Conservation (phyloP, 2,113 vertebrate species). For the Ellobius talpinus region DNA sequence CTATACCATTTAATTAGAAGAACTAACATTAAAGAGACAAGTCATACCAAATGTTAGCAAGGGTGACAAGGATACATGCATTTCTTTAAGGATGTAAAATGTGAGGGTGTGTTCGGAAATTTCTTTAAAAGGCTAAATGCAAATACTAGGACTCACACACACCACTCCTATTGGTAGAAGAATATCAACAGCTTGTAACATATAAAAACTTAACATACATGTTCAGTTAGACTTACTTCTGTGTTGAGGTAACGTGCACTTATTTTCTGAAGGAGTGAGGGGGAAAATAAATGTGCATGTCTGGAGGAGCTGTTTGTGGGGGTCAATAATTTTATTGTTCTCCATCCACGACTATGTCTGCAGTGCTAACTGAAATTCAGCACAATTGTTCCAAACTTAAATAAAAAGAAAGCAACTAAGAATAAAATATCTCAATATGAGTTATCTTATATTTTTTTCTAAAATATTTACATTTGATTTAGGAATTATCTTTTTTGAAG, state of each 20-base stretch:
- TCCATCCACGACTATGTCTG: fast-evolving
- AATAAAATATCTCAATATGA: background rate
- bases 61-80: fast-evolving
- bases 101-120: background rate
- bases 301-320: background rate
- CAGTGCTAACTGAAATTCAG: background rate
- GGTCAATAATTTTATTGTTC: background rate
- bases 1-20: background rate
- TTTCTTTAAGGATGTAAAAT: background rate
- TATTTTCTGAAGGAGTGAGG: background rate
- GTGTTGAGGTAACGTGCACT: background rate
- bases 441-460: background rate
- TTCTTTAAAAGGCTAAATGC: background rate
- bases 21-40: background rate
- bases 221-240: background rate
- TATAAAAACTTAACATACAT: background rate
- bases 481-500: background rate
- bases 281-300: fast-evolving
- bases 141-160: background rate
- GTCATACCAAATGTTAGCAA: background rate
- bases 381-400: background rate
- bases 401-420: background rate
- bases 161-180: too few relatives aligned
- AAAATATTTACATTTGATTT: background rate
- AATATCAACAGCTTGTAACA: background rate